Conservation (phyloP, 2,113 vertebrate genomes). For the Callipepla californica region DNA sequence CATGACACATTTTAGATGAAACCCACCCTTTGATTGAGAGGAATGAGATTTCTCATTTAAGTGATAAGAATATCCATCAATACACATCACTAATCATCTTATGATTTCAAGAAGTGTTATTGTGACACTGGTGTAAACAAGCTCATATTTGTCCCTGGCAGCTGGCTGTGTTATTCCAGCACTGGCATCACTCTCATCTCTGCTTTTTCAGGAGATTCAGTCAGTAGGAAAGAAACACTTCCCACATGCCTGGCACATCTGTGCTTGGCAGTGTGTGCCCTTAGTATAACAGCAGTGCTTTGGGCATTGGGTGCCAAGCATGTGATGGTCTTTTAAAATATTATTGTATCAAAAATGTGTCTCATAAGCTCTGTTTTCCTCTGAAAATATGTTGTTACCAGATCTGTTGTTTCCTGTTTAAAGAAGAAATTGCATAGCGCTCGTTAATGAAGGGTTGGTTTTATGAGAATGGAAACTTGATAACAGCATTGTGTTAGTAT, state of each 20-base stretch:
- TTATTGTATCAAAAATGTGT: background rate
- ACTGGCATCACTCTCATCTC: background rate
- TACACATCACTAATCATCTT: background rate
- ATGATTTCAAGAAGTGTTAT: background rate
- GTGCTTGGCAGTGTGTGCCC: background rate
- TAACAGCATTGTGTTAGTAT: background rate
- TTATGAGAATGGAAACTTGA: background rate
- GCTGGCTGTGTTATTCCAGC: conserved; percentile 44
- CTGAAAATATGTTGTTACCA: background rate
- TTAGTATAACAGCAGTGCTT: background rate
- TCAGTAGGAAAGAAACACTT: conserved; percentile 6
- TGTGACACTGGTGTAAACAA: background rate
- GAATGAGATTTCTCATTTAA: background rate
- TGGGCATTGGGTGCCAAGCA: background rate
- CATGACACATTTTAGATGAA: background rate
- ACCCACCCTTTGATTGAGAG: background rate
- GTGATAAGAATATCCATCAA: background rate
- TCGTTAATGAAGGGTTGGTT: background rate
- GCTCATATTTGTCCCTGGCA: background rate
- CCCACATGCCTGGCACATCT: background rate
- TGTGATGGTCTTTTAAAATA: background rate
- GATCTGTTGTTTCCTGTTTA: background rate
- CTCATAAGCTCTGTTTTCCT: background rate
- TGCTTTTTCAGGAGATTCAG: conserved; percentile 3
- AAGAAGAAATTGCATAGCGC: background rate